Base-by-base conservation (phyloP, 2,797 vertebrate species). In the Carduelis carduelis region DNA sequence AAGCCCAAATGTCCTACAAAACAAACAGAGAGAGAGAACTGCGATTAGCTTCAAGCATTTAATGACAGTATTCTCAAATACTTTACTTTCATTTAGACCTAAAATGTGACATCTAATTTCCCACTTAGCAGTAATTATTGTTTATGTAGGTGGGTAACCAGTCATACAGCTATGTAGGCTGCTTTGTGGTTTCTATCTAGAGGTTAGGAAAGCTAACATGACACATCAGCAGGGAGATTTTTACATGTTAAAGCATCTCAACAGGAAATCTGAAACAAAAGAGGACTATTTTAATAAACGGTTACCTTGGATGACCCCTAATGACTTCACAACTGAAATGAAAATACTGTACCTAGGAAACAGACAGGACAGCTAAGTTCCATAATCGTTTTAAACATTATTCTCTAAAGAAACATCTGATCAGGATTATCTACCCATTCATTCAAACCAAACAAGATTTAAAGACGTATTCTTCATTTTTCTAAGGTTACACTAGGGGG, bases 1-100 rank as follows among this genome's bases (percentile, higher is more conserved):
- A 99, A 99, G 97, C 99, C 99, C 98, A 99, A 98, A 98, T 99
- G 99, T 98, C 99, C 99, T 99, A 98, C 97, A 95, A 98, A 97
- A 97, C 92, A 97, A 96, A 97, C 87, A 98, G 93, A 97, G 95
- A 69, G 93, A 96, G 90, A 96, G 86, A 97, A 95, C 87, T 27
- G 82, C 86, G 95, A 97, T 95, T 93, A 96, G 87, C 84, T 78
- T 95, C 85, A 97, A 89, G 91, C 87, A 92, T 94, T 97, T 97
- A 97, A 96, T 96, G 92, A 96, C 92, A 91, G 77, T 77, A 96
- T 95, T 96, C 91, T 96, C 94, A 93, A 96, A 97, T 96, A 92
- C 80, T 95, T 95, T 90, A 87, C 91, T 96, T 96, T 91, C 93
- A 61, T 78, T 97, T 97, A 95, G 92, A 96, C 95, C 92, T 94